Evolutionary conservation across 2,888 invertebrate genomes (phyloP), one percentile per base, ranked within the genome.

Genomic region (Nemoura dubitans): DNA sequence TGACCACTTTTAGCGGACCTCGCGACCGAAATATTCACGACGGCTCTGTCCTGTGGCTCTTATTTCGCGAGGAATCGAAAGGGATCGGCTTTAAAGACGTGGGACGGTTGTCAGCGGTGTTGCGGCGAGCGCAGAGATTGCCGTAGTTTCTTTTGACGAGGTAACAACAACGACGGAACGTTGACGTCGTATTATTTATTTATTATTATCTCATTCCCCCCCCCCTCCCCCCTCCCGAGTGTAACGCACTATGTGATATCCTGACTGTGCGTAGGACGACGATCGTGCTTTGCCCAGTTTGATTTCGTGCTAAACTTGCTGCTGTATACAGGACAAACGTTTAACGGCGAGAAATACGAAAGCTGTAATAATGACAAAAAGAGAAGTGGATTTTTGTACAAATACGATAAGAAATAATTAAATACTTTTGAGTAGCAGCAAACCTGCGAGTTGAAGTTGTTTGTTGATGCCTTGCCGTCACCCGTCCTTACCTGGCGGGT

Each of bases 151-250:
- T n/a, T n/a, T n/a, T n/a, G n/a, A n/a, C n/a, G n/a, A n/a, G n/a
- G n/a, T n/a, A n/a, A n/a, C n/a, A n/a, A n/a, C n/a, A n/a, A 21
- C 10, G 59, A 59, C 16, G 59, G 14, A 59, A 59, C 59, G 21
- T 10, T 36, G 36, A 10, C 59, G 59, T 59, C 59, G 59, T 81
- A 30, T 3, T 7, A 42, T 83, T 30, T 30, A 83, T 83, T 25
- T 83, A 43, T 59, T 83, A 43, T 59, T 83, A 27, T 84, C 84
- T 84, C 84, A 84, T 84, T 84, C 84, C 84, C 84, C n/a, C n/a
- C n/a, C n/a, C n/a, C n/a, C n/a, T n/a, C n/a, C n/a, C n/a, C n/a
- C n/a, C n/a, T n/a, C n/a, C 29, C 26, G 26, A 21, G 26, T 78
- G 78, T 1, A 28, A 76, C 84, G 84, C 84, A 76, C 84, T 43